A percentile compares a stretch with the other conserved stretches of the same genome.
Evolutionary conservation across 2,888 invertebrate species (phyloP).

Genomic region (Eumerus sabulonum): DNA sequence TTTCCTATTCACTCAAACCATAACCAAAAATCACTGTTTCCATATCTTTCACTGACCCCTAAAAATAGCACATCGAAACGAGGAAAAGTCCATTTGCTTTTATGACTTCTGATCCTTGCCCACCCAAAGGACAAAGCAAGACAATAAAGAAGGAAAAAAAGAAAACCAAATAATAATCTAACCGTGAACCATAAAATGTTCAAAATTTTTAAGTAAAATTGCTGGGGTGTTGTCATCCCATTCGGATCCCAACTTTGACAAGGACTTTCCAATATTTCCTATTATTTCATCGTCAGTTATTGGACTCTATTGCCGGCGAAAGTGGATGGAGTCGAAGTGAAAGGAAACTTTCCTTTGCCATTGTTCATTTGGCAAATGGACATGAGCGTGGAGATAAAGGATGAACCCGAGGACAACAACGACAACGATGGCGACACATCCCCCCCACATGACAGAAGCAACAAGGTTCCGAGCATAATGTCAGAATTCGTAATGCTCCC

Average conservation of each 20-base stretch:
- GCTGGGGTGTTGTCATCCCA: conserved; percentile 19
- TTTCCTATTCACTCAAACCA: conserved; percentile 4
- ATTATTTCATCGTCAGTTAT: conserved; percentile 12
- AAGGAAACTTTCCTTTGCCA: background rate
- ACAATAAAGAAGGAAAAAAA: background rate
- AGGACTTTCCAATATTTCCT: conserved; percentile 18
- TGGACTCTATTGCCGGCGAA: background rate
- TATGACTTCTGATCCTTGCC: conserved; percentile 34
- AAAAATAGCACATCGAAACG: background rate
- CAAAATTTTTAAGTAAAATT: conserved; percentile 34
- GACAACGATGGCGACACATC: conserved; percentile 9
- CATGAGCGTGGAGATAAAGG: too few species aligned
- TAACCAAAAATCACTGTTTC: conserved; percentile 15
- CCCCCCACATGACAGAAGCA: conserved; percentile 32
- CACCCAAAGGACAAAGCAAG: conserved; percentile 4
- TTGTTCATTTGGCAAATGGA: conserved; percentile 14
- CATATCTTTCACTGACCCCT: conserved; percentile 3
- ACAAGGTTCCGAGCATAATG: conserved; percentile 30
- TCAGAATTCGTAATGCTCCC: conserved; percentile 31
- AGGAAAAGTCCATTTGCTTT: conserved; percentile 37
- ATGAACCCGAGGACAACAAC: too few species aligned
- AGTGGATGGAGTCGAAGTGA: background rate
- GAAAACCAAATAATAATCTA: conserved; percentile 5
- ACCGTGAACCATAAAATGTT: conserved; percentile 18
- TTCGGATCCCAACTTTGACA: background rate